Conservation (phyloP, 2,113 vertebrate species). For the Pachyramphus minor region DNA sequence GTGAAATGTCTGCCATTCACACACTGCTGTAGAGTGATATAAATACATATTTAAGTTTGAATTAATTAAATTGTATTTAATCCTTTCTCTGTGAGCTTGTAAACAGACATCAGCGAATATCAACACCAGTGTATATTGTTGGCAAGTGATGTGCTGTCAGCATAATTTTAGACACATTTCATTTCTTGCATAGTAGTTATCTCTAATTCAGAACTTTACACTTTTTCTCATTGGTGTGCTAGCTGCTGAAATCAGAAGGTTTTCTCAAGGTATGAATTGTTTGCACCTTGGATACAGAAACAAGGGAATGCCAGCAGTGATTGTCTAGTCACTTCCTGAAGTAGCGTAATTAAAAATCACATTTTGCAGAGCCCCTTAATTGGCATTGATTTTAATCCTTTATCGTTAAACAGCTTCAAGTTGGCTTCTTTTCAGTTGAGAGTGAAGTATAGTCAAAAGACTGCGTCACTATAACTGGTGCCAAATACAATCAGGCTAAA, state of each 20-base stretch:
- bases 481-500: not conserved
- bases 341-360: slow-evolving; percentile 8
- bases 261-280: not conserved
- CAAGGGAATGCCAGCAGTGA: not conserved
- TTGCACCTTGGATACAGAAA: not conserved
- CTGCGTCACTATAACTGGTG: not conserved
- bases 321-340: not conserved
- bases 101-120: not conserved
- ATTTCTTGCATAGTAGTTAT: not conserved
- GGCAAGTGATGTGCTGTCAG: slow-evolving; percentile 7
- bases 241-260: not conserved
- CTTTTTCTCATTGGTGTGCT: not conserved
- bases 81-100: not conserved
- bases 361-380: not conserved
- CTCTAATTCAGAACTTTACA: not conserved
- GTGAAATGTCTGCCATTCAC: slow-evolving; percentile 6
- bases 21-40: not conserved
- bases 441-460: not conserved
- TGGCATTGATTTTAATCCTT: not conserved
- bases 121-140: not conserved
- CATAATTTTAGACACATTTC: not conserved
- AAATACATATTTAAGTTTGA: slow-evolving; percentile 11
- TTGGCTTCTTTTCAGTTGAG: not conserved
- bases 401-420: not conserved
- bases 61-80: slow-evolving; percentile 29